phyloP scores from a whole-genome alignment of 2,888 invertebrate species.

The Hyles lineata region DNA sequence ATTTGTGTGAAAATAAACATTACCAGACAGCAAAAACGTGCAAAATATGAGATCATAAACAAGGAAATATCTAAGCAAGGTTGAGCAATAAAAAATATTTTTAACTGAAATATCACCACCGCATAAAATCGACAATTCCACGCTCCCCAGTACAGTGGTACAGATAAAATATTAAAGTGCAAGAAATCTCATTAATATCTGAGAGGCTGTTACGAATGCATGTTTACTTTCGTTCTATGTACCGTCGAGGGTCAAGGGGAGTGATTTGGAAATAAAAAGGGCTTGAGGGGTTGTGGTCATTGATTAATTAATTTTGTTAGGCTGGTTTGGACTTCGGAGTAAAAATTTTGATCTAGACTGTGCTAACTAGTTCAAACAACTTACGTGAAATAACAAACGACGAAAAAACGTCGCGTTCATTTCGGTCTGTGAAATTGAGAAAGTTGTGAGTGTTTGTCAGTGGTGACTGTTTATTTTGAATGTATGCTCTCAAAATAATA shows the following conservation, averaged over 20 bases:
- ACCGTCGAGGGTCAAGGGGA: conserved; percentile 11
- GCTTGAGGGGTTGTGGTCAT: conserved; percentile 7
- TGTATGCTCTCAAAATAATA: too few species aligned
- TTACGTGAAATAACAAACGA: too few species aligned
- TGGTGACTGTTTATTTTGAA: too few species aligned
- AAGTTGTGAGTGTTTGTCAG: too few species aligned
- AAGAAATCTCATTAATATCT: conserved; percentile 58
- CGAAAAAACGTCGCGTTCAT: too few species aligned
- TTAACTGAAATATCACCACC: not conserved
- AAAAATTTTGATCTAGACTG: not conserved
- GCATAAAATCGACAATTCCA: not conserved
- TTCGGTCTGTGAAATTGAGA: too few species aligned
- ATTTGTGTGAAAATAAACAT: too few species aligned
- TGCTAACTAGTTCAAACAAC: too few species aligned
- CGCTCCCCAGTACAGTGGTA: conserved; percentile 16
- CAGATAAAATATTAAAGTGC: conserved; percentile 48
- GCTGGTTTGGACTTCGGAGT: too few species aligned
- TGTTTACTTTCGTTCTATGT: conserved; percentile 20
- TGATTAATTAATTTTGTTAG: conserved; percentile 9
- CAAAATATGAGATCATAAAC: too few species aligned
- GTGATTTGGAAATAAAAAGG: conserved; percentile 20
- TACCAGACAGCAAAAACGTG: too few species aligned
- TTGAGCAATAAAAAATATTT: not conserved
- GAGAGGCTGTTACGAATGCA: conserved; percentile 38
- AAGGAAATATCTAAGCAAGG: too few species aligned